These are phyloP conservation scores for Lasiommata megera DNA, from an alignment of 2,888 invertebrate genomes.

Conservation along the genomic window DNA sequence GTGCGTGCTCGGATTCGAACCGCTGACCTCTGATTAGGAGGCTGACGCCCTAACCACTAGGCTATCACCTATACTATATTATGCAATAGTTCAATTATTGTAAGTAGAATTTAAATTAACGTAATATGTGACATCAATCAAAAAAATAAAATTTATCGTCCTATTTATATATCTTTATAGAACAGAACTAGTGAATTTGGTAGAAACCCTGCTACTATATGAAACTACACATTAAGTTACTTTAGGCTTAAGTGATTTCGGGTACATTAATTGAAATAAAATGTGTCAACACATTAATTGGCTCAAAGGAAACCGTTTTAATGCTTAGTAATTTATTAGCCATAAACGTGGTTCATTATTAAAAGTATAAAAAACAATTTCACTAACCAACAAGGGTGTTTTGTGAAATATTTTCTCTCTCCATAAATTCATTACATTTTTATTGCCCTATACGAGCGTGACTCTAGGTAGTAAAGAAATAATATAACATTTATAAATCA, in stretches of 20 bases:
- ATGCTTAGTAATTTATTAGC: slow-evolving; percentile 21
- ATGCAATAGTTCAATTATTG: too few species aligned
- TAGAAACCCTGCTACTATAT: too few species aligned
- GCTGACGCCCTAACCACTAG: too few species aligned
- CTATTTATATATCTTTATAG: too few species aligned
- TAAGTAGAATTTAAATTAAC: too few species aligned
- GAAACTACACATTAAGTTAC: background rate
- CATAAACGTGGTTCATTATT: slow-evolving; percentile 25
- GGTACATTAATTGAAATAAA: slow-evolving; percentile 5
- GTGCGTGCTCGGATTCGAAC: too few species aligned
- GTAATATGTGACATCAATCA: too few species aligned
- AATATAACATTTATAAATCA: slow-evolving; percentile 45
- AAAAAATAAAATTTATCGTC: too few species aligned
- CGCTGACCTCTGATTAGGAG: too few species aligned
- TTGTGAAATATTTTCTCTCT: slow-evolving; percentile 32
- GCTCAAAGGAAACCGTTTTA: slow-evolving; percentile 21
- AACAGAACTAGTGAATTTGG: too few species aligned
- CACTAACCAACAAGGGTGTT: slow-evolving; percentile 36
- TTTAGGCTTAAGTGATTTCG: background rate
- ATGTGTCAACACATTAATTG: slow-evolving; percentile 17
- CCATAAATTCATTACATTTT: slow-evolving; percentile 42
- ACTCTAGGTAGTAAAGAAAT: slow-evolving; percentile 50
- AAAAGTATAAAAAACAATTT: slow-evolving; percentile 37
- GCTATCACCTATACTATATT: too few species aligned
- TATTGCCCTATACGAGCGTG: slow-evolving; percentile 47